Evolutionary conservation across 2,888 invertebrate species (phyloP).

Genomic region (Folsomia manolachei): DNA sequence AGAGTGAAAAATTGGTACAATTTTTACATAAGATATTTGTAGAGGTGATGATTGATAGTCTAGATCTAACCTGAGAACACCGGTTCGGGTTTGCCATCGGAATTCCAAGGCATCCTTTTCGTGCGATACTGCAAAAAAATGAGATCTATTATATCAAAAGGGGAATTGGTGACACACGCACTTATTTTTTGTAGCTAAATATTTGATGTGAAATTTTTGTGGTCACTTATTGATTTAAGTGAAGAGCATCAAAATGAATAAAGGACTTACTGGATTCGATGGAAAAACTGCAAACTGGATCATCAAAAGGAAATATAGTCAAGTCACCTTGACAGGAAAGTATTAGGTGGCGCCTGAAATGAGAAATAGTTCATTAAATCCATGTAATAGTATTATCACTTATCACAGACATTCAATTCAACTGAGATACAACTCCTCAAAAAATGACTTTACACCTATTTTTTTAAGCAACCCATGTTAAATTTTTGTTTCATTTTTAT

Average conservation of each 20-base stretch:
- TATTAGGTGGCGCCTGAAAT: constrained; percentile 77
- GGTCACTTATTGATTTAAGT: neutral
- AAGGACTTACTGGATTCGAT: constrained; percentile 90
- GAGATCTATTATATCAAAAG: neutral
- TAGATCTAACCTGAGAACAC: constrained; percentile 74
- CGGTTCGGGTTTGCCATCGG: constrained; percentile 89
- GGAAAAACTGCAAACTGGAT: constrained; percentile 67
- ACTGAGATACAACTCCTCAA: too few relatives aligned
- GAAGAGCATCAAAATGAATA: neutral
- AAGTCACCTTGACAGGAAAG: constrained; percentile 89
- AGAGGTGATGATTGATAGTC: too few relatives aligned
- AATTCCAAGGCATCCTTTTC: constrained; percentile 84
- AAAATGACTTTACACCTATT: too few relatives aligned
- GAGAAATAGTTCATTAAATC: too few relatives aligned
- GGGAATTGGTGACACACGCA: neutral
- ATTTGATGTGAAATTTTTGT: too few relatives aligned
- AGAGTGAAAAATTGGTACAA: too few relatives aligned
- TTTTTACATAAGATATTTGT: too few relatives aligned
- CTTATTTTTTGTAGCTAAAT: too few relatives aligned
- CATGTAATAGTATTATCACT: too few relatives aligned
- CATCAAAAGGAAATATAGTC: constrained; percentile 93
- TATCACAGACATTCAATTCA: too few relatives aligned
- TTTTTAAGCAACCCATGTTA: too few relatives aligned
- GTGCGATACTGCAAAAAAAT: constrained; percentile 73
- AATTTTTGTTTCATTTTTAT: too few relatives aligned